Evolutionary conservation across 2,888 invertebrate genomes (phyloP).

Genomic region (Apoda limacodes): DNA sequence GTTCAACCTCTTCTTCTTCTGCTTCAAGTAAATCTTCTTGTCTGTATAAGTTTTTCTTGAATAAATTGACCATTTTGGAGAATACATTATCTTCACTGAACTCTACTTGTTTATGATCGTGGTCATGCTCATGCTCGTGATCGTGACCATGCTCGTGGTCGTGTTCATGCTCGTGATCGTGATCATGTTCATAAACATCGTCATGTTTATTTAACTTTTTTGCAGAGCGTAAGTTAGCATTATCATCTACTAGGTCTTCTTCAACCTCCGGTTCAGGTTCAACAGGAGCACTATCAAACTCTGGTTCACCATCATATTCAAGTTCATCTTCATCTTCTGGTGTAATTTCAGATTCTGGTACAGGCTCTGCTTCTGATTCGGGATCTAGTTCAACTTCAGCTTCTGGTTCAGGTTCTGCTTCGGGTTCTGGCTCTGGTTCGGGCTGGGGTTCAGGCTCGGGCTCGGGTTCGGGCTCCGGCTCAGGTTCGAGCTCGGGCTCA

Average conservation of each 20-base stretch:
- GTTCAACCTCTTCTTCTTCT: slow-evolving; percentile 2
- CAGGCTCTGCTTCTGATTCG: slow-evolving; percentile 29
- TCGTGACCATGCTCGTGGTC: not conserved
- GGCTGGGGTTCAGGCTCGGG: slow-evolving; percentile 45
- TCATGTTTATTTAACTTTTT: too few species aligned
- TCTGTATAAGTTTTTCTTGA: too few species aligned
- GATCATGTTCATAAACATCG: not conserved
- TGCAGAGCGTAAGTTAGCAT: too few species aligned
- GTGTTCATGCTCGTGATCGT: not conserved
- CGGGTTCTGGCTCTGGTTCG: slow-evolving; percentile 30
- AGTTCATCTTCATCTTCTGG: slow-evolving; percentile 9
- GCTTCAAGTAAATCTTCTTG: slow-evolving; percentile 1
- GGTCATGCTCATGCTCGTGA: not conserved
- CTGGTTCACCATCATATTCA: too few species aligned
- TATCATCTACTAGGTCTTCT: slow-evolving; percentile 3
- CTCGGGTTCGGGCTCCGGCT: slow-evolving; percentile 37
- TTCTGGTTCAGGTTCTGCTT: slow-evolving; percentile 25
- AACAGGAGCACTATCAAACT: slow-evolving; percentile 9
- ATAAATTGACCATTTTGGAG: too few species aligned
- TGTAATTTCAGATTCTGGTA: slow-evolving; percentile 26
- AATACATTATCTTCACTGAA: too few species aligned
- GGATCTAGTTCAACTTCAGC: slow-evolving; percentile 38
- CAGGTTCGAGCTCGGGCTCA: slow-evolving; percentile 24
- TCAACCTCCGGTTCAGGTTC: slow-evolving; percentile 11
- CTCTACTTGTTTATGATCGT: not conserved